Conservation (phyloP, 2,888 invertebrate genomes). For the Perizoma affinitatum region DNA sequence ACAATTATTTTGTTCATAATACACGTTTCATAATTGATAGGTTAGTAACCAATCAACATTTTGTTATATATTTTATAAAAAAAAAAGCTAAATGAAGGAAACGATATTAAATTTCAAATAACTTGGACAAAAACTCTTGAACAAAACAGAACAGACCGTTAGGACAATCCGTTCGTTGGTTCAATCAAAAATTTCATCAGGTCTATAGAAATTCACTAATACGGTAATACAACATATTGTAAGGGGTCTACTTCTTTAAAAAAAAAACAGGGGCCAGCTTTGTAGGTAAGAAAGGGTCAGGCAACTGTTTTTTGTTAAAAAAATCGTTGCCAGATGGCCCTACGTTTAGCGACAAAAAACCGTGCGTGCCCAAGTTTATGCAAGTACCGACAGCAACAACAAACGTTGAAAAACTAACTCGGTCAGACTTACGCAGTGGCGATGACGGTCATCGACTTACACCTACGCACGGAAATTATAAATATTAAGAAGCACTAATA, state of each 20-base stretch:
- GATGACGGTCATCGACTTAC: no score
- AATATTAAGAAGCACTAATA: no score
- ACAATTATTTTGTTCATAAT: not conserved
- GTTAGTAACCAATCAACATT: not conserved
- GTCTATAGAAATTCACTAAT: slow-evolving; percentile 80
- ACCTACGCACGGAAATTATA: no score
- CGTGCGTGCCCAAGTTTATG: slow-evolving; percentile 74
- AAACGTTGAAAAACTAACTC: no score
- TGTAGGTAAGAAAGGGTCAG: slow-evolving; percentile 82
- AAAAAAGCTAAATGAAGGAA: slow-evolving; percentile 31
- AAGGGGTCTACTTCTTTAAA: slow-evolving; percentile 65
- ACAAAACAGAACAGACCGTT: slow-evolving; percentile 70
- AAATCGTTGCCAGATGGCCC: slow-evolving; percentile 81
- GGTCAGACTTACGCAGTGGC: no score
- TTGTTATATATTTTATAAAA: not conserved
- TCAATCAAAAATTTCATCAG: slow-evolving; percentile 82
- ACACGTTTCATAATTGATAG: not conserved
- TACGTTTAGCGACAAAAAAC: slow-evolving; percentile 80
- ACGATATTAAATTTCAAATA: slow-evolving; percentile 59
- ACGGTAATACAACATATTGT: slow-evolving; percentile 83
- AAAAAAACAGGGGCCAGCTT: slow-evolving; percentile 76
- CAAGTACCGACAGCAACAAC: slow-evolving; percentile 58
- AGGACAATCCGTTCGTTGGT: slow-evolving; percentile 77
- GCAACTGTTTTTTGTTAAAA: slow-evolving; percentile 73
- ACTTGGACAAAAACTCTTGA: slow-evolving; percentile 51